A percentile compares a stretch with the other conserved stretches of the same genome.
Evolutionary conservation across 2,797 vertebrate species (phyloP).

Genomic region (Scomberomorus guttatus): DNA sequence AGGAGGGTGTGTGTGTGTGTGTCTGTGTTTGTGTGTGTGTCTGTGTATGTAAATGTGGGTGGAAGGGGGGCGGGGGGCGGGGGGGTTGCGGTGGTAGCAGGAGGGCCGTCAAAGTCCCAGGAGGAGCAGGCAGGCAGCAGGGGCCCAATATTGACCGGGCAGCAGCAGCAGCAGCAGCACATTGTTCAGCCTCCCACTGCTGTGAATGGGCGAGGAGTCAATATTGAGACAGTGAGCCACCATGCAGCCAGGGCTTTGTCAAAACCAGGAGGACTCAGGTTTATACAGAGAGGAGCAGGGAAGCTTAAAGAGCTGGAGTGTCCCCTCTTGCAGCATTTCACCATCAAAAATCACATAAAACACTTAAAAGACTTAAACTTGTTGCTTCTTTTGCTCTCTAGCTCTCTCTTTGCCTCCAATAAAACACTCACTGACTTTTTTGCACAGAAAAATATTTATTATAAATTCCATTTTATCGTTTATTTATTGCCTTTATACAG

Average conservation of each 20-base stretch:
- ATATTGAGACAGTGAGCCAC: constrained; percentile 66
- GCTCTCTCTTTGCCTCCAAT: constrained; percentile 2
- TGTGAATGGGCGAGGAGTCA: constrained; percentile 65
- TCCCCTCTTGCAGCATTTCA: background rate
- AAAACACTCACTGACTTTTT: constrained; percentile 33
- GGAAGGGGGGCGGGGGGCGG: constrained; percentile 14
- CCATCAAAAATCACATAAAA: background rate
- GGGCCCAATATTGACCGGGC: constrained; percentile 73
- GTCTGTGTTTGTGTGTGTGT: constrained; percentile 2
- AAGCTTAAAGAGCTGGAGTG: no score
- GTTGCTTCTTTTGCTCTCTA: constrained; percentile 20
- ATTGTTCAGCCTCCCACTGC: constrained; percentile 70
- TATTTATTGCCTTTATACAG: constrained; percentile 56
- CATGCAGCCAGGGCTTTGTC: constrained; percentile 48
- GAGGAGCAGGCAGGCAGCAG: constrained; percentile 68
- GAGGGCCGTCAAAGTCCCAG: constrained; percentile 61
- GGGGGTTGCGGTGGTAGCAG: constrained; percentile 24
- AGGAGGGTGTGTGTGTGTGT: constrained; percentile 20
- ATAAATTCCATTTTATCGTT: constrained; percentile 58
- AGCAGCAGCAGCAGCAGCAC: constrained; percentile 42
- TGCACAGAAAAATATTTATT: constrained; percentile 61
- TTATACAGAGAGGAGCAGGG: background rate
- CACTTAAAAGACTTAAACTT: constrained; percentile 18
- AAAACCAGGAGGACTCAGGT: constrained; percentile 1
- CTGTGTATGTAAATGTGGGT: background rate